These are phyloP conservation scores for Litocranius walleri DNA, from an alignment of 2,113 vertebrate species.

Conservation along the genomic window DNA sequence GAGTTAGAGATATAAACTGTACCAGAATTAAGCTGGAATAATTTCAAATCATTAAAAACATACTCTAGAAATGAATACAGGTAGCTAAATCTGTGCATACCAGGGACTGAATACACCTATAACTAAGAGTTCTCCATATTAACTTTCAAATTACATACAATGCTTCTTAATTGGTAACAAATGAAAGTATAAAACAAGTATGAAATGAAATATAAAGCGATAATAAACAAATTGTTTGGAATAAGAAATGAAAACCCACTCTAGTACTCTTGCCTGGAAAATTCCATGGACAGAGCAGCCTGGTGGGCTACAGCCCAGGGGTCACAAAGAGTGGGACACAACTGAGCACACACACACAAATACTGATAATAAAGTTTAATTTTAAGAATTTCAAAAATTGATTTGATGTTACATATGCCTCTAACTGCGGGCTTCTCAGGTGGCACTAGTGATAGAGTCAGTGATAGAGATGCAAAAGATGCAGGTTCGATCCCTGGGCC, in stretches of 20 bases:
- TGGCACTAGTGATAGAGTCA: background rate
- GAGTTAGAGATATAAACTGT: background rate
- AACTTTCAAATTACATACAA: background rate
- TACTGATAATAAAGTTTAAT: background rate
- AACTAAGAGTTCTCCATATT: background rate
- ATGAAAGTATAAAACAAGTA: background rate
- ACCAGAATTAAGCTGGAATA: background rate
- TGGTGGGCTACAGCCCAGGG: background rate
- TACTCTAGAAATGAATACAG: background rate
- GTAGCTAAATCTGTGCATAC: background rate
- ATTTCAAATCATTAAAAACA: background rate
- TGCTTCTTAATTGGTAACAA: background rate
- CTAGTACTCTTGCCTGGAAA: background rate
- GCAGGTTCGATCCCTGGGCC: background rate
- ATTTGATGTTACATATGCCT: background rate
- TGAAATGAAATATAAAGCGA: background rate
- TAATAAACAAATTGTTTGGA: background rate
- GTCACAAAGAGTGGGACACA: background rate
- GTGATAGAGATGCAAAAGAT: background rate
- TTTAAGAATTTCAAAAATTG: background rate
- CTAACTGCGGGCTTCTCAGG: background rate
- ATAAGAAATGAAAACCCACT: background rate
- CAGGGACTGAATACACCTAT: background rate
- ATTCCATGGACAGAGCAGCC: background rate
- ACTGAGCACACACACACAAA: background rate